These are phyloP conservation scores for Apotomis betuletana DNA, from an alignment of 2,888 invertebrate species.

Conservation along the genomic window DNA sequence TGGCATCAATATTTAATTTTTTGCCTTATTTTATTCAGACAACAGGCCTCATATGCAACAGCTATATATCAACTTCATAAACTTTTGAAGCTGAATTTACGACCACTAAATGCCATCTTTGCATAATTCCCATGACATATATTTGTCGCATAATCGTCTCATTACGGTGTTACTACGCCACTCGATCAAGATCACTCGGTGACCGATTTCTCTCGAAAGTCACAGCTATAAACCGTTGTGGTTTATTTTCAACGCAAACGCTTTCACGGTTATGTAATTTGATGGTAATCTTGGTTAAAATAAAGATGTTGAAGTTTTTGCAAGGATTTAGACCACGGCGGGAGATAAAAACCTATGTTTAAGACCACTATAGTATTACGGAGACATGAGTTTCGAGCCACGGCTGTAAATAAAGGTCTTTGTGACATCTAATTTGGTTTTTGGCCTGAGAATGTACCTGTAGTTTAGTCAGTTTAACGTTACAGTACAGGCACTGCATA, in stretches of 20 bases:
- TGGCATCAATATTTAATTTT: too few species aligned
- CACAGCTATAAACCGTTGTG: conserved; percentile 10
- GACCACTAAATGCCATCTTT: conserved; percentile 14
- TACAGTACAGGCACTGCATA: too few species aligned
- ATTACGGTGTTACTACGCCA: conserved; percentile 19
- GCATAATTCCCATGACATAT: conserved; percentile 3
- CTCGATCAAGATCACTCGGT: conserved; percentile 27
- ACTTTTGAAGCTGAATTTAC: conserved; percentile 4
- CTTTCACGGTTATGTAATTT: conserved; percentile 36
- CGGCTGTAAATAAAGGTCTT: not conserved
- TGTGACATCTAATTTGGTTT: not conserved
- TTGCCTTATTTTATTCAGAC: too few species aligned
- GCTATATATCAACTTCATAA: not conserved
- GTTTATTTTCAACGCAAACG: conserved; percentile 28
- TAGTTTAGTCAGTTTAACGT: too few species aligned
- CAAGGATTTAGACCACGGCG: not conserved
- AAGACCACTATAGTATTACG: not conserved
- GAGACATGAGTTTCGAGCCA: not conserved
- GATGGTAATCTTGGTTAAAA: conserved; percentile 19
- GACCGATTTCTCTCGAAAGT: conserved; percentile 35
- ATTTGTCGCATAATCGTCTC: conserved; percentile 12
- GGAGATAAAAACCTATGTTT: not conserved
- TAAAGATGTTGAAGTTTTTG: conserved; percentile 13
- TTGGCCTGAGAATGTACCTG: not conserved
- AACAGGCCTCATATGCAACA: too few species aligned